Conservation (phyloP, 2,113 vertebrate genomes). For the Phocoena phocoena region DNA sequence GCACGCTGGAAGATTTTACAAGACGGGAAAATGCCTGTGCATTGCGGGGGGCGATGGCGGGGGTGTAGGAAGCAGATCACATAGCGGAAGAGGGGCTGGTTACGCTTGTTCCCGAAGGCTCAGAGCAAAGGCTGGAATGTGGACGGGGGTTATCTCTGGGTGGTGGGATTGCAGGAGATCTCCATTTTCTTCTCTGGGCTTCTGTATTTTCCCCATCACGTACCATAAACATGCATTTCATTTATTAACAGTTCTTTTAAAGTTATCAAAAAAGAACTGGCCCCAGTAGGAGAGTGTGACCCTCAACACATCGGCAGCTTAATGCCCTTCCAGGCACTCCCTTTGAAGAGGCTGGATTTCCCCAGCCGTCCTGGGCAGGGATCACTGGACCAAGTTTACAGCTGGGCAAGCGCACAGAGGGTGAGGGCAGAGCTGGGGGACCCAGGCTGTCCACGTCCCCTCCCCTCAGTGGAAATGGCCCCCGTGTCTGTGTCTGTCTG, state of each 20-base stretch:
- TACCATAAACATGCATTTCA: background rate
- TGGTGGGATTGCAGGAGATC: background rate
- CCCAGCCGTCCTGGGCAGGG: background rate
- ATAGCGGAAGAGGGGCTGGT: fast-evolving
- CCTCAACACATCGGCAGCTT: background rate
- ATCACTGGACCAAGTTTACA: background rate
- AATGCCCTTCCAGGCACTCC: background rate
- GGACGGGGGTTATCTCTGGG: background rate
- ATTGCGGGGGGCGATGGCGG: fast-evolving
- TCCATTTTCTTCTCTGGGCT: background rate
- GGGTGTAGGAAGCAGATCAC: background rate
- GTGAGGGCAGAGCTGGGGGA: background rate
- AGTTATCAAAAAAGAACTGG: background rate
- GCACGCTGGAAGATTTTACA: fast-evolving
- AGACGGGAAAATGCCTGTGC: fast-evolving
- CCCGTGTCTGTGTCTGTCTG: background rate
- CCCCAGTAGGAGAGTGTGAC: background rate
- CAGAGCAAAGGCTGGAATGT: background rate
- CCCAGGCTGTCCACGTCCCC: fast-evolving
- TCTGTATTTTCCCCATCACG: background rate
- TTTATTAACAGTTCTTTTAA: background rate
- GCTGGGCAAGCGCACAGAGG: background rate
- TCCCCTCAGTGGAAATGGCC: background rate
- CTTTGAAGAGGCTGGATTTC: background rate
- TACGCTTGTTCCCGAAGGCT: fast-evolving